phyloP scores from a whole-genome alignment of 2,888 invertebrate species.

The Falcaria lacertinaria region DNA sequence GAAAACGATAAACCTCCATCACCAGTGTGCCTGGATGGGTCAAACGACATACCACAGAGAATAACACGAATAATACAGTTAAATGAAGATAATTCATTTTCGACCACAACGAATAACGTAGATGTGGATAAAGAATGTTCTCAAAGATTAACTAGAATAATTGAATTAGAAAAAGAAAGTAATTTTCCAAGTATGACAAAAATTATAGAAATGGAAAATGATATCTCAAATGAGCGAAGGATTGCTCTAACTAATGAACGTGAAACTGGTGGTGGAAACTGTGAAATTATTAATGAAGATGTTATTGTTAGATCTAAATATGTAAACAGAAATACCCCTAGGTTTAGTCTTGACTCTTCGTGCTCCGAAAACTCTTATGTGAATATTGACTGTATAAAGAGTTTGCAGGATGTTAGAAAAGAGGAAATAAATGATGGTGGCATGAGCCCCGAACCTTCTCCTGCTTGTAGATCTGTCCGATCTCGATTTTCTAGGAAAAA shows the following conservation, averaged over 20 bases:
- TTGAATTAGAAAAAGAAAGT: slow-evolving; percentile 63
- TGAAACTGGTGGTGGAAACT: slow-evolving; percentile 64
- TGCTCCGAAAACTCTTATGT: slow-evolving; percentile 80
- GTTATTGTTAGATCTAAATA: slow-evolving; percentile 59
- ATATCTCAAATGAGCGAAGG: slow-evolving; percentile 71
- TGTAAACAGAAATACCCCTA: slow-evolving; percentile 63
- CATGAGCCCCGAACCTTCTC: slow-evolving; percentile 50
- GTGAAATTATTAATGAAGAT: slow-evolving; percentile 56
- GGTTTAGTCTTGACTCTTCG: slow-evolving; percentile 76
- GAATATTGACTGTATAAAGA: slow-evolving; percentile 75
- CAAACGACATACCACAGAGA: slow-evolving; percentile 57
- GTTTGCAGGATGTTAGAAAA: slow-evolving; percentile 75
- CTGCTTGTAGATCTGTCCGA: slow-evolving; percentile 55
- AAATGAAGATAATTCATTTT: slow-evolving; percentile 64
- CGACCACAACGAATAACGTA: slow-evolving; percentile 49
- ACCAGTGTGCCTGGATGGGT: slow-evolving; percentile 42
- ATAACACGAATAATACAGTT: slow-evolving; percentile 67
- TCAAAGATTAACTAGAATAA: slow-evolving; percentile 60
- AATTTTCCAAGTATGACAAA: slow-evolving; percentile 70
- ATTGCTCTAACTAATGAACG: slow-evolving; percentile 72
- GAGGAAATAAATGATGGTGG: slow-evolving; percentile 55
- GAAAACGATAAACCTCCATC: slow-evolving; percentile 51
- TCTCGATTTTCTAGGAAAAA: slow-evolving; percentile 73
- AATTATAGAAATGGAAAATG: slow-evolving; percentile 76
- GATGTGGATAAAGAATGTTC: slow-evolving; percentile 53